A percentile compares a stretch with the other conserved stretches of the same genome.
These are phyloP conservation scores for Agrotis ipsilon DNA, from an alignment of 2,888 invertebrate genomes.

Conservation along the genomic window DNA sequence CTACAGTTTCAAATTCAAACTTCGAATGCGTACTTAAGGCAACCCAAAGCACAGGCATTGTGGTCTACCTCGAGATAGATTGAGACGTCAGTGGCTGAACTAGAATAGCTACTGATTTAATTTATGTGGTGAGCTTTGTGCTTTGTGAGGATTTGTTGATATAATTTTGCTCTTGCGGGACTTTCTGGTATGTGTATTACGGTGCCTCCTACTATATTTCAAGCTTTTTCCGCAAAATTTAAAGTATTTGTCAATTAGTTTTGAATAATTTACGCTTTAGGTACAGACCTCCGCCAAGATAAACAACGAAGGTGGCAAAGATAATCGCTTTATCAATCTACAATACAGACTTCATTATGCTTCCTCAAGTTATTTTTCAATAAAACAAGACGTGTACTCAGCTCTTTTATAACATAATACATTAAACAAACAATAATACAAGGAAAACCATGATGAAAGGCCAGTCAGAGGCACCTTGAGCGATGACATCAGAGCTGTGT, in stretches of 20 bases:
- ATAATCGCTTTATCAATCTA: slow-evolving; percentile 33
- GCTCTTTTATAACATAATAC: slow-evolving; percentile 43
- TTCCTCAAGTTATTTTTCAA: slow-evolving; percentile 18
- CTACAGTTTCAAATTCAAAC: slow-evolving; percentile 24
- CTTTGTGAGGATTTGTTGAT: slow-evolving; percentile 14
- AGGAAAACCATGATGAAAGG: slow-evolving; percentile 77
- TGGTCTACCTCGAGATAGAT: slow-evolving; percentile 46
- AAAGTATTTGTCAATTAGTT: neutral
- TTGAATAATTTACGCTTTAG: neutral
- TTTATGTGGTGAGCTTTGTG: slow-evolving; percentile 24
- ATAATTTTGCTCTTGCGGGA: slow-evolving; percentile 7
- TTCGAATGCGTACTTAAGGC: slow-evolving; percentile 9
- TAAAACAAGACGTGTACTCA: slow-evolving; percentile 44
- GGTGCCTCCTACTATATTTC: slow-evolving; percentile 14
- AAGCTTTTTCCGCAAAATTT: neutral
- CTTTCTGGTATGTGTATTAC: slow-evolving; percentile 16
- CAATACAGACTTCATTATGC: slow-evolving; percentile 35
- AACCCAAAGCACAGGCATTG: slow-evolving; percentile 12
- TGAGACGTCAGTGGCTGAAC: slow-evolving; percentile 37
- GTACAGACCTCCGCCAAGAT: neutral
- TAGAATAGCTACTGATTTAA: slow-evolving; percentile 39
- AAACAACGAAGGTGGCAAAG: slow-evolving; percentile 24
- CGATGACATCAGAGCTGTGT: slow-evolving; percentile 75
- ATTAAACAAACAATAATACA: slow-evolving; percentile 63
- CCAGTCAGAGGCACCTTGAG: slow-evolving; percentile 73